Percentiles rank a stretch among this genome's conserved stretches.
phyloP scores from a whole-genome alignment of 2,113 vertebrate species.

The Danionella cerebrum region DNA sequence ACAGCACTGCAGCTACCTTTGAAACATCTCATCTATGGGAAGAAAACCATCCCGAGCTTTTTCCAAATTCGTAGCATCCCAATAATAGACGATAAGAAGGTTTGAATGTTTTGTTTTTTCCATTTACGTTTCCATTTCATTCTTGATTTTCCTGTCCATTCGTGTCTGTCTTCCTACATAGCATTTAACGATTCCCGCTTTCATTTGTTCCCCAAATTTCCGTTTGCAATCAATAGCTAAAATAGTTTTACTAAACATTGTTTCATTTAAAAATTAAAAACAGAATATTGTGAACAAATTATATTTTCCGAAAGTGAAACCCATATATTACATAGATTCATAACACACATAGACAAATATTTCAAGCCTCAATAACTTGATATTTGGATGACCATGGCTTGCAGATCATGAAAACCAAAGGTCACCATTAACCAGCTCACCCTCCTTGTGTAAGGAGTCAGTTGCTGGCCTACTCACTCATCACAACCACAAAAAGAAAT shows the following conservation, averaged over 20 bases:
- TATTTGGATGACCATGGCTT: no score
- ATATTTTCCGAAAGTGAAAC: no score
- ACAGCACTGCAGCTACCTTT: background rate
- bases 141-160: constrained; percentile 35
- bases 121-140: constrained; percentile 19
- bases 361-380: no score
- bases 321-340: no score
- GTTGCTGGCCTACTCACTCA: no score
- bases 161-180: constrained; percentile 14
- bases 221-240: background rate
- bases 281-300: no score
- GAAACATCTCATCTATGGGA: constrained; percentile 25
- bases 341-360: no score
- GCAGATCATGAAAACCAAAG: no score
- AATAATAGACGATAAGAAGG: background rate
- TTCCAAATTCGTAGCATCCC: background rate
- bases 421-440: no score
- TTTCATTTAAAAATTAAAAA: no score
- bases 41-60: background rate
- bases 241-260: background rate
- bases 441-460: no score
- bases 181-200: background rate
- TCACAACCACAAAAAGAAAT: no score
- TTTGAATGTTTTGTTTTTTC: background rate
- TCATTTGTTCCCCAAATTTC: background rate